These are phyloP conservation scores for Holothuria leucospilota DNA, from an alignment of 53 echinoderm and acorn worm species.

Conservation along the genomic window DNA sequence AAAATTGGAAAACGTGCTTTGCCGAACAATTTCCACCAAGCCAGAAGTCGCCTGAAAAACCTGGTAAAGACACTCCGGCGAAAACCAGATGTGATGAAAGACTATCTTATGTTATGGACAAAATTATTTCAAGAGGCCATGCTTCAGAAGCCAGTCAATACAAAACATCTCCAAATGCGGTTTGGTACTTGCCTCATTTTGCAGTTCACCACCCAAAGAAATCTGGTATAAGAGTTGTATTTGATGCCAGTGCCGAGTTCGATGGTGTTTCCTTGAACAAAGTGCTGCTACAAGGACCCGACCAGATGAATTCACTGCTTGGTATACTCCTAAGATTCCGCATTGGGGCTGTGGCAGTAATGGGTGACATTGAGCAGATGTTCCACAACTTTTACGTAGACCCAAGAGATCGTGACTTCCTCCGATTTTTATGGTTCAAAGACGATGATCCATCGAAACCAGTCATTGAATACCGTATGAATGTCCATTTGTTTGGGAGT, in stretches of 20 bases:
- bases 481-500: too few species aligned
- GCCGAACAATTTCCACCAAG: conserved; percentile 49
- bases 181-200: conserved; percentile 67
- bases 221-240: too few species aligned
- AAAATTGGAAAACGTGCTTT: conserved; percentile 24
- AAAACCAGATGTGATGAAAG: conserved; percentile 25
- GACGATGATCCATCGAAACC: too few species aligned
- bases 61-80: conserved; percentile 34
- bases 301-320: conserved; percentile 64
- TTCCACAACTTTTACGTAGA: too few species aligned
- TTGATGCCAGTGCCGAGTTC: conserved; percentile 59
- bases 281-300: conserved; percentile 72
- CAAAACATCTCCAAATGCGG: neutral
- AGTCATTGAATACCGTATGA: too few species aligned
- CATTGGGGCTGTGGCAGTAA: conserved; percentile 55
- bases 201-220: conserved; percentile 62
- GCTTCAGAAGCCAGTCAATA: conserved; percentile 10
- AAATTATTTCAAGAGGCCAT: conserved; percentile 41
- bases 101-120: conserved; percentile 46
- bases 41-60: conserved; percentile 11
- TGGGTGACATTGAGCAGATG: conserved; percentile 76
- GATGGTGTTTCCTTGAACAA: too few species aligned
- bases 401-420: too few species aligned
- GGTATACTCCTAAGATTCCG: too few species aligned
- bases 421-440: too few species aligned